Conservation (phyloP, 2,113 vertebrate species). For the Oncorhynchus tshawytscha region DNA sequence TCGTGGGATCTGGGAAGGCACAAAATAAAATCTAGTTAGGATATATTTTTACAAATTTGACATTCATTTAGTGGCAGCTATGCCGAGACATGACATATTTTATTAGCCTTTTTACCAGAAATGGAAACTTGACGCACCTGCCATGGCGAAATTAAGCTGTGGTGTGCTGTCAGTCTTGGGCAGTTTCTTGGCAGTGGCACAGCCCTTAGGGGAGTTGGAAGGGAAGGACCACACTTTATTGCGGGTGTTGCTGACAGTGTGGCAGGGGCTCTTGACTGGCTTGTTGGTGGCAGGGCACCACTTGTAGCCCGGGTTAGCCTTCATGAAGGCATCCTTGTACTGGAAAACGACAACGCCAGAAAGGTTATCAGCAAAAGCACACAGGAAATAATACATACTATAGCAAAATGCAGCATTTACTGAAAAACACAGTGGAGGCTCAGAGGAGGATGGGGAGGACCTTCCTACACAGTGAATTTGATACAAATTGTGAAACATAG, state of each 20-base stretch:
- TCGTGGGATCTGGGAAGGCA: constrained; percentile 84
- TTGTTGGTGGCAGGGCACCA: constrained; percentile 98
- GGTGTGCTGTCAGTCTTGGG: constrained; percentile 86
- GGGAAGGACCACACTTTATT: constrained; percentile 92
- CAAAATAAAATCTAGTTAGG: not conserved
- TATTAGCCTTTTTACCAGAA: not conserved
- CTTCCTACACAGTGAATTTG: no score
- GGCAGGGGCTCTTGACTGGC: constrained; percentile 86
- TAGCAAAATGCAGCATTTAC: not conserved
- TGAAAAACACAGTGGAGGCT: not conserved
- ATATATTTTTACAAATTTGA: not conserved
- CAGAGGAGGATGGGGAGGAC: no score
- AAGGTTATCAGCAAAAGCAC: not conserved
- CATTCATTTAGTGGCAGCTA: not conserved
- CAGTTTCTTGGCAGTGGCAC: constrained; percentile 83
- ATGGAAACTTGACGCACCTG: constrained; percentile 70
- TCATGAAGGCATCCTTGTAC: constrained; percentile 99
- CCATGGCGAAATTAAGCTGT: constrained; percentile 96
- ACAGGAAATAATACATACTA: not conserved
- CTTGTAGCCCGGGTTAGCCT: constrained; percentile 97
- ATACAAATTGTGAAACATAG: no score
- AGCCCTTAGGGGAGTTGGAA: constrained; percentile 84
- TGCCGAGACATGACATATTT: not conserved
- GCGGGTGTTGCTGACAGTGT: constrained; percentile 79
- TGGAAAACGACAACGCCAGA: constrained; percentile 44